These are phyloP conservation scores for Drosophila pegasa DNA, from an alignment of 2,888 invertebrate species.

Conservation along the genomic window DNA sequence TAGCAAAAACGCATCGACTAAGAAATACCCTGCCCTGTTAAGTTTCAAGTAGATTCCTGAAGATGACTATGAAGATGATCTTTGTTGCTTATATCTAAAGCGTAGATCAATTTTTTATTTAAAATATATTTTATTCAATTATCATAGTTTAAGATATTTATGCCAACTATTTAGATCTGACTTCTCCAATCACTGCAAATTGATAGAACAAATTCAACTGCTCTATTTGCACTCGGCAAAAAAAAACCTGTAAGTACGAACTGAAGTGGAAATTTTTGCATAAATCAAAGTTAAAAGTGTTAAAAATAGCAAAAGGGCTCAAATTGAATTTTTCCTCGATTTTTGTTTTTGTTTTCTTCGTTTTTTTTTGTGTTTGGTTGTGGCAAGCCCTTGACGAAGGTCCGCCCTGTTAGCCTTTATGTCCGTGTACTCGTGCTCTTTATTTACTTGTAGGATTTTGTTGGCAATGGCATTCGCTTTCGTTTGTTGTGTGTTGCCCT, in stretches of 20 bases:
- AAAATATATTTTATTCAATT: neutral
- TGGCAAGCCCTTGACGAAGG: slow-evolving; percentile 35
- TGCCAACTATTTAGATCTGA: neutral
- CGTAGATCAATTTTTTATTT: neutral
- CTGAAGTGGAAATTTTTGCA: slow-evolving; percentile 77
- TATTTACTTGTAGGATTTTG: slow-evolving; percentile 70
- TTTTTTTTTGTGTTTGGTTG: slow-evolving; percentile 29
- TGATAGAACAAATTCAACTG: neutral
- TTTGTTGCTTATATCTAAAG: neutral
- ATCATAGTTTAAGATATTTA: neutral
- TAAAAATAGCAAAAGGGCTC: slow-evolving; percentile 71
- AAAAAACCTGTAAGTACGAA: slow-evolving; percentile 54
- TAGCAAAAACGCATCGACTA: neutral
- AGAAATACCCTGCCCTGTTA: neutral
- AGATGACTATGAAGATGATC: too few species aligned
- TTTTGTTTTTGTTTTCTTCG: slow-evolving; percentile 23
- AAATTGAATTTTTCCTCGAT: slow-evolving; percentile 75
- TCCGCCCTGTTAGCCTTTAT: slow-evolving; percentile 43
- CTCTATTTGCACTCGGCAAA: neutral
- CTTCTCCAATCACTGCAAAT: neutral
- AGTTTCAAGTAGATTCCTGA: neutral
- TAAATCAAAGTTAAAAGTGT: slow-evolving; percentile 80
- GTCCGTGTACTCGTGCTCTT: slow-evolving; percentile 43
- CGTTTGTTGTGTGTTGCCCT: slow-evolving; percentile 48
- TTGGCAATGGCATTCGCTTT: slow-evolving; percentile 33